Percentiles rank a stretch among this genome's conserved stretches.
These are phyloP conservation scores for Cremastinae sp. DNA, from an alignment of 2,888 invertebrate species.

Conservation along the genomic window DNA sequence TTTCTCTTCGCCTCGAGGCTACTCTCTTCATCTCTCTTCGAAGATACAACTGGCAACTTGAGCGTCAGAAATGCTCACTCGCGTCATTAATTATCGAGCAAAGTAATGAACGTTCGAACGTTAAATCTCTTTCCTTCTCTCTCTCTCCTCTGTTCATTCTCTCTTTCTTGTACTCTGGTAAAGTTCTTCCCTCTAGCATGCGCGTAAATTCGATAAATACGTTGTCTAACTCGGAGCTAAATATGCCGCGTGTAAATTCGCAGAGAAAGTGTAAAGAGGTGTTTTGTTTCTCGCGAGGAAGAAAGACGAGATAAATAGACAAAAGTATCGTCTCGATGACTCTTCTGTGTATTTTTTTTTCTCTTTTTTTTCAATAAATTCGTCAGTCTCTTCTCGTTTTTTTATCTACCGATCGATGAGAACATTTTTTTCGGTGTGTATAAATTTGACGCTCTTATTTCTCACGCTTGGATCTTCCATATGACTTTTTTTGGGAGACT, in stretches of 20 bases:
- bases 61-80: conserved; percentile 23
- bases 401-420: background rate
- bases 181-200: background rate
- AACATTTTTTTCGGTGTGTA: background rate
- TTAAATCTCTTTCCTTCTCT: conserved; percentile 3
- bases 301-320: conserved; percentile 1
- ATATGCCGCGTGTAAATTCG: background rate
- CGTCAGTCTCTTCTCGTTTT: conserved; percentile 21
- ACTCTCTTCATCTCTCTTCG: background rate
- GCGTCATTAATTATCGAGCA: conserved; percentile 71
- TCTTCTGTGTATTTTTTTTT: conserved; percentile 37
- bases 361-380: conserved; percentile 39
- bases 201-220: conserved; percentile 43
- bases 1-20: conserved; percentile 29
- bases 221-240: background rate
- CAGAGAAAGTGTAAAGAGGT: conserved; percentile 10
- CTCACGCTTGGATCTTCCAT: background rate
- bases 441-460: conserved; percentile 18
- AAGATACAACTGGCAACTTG: conserved; percentile 31
- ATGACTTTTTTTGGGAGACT: background rate
- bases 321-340: conserved; percentile 30
- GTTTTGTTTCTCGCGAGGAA: conserved; percentile 30
- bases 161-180: conserved; percentile 2
- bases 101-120: conserved; percentile 66
- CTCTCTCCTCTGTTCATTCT: background rate